These are phyloP conservation scores for Nestor notabilis DNA, from an alignment of 2,113 vertebrate species.

Conservation along the genomic window DNA sequence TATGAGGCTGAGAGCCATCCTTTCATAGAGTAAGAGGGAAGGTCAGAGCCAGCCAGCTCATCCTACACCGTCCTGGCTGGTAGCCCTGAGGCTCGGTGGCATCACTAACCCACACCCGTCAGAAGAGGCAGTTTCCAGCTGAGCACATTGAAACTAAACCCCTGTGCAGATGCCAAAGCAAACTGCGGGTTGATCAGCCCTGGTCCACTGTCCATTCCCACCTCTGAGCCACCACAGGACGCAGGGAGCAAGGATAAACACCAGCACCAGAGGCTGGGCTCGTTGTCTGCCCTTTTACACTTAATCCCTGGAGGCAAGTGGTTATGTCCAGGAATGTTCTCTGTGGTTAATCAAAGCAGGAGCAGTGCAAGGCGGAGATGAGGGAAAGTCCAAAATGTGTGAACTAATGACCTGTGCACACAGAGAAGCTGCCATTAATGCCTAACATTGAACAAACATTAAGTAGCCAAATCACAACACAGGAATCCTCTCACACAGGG, in stretches of 20 bases:
- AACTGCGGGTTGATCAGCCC: neutral
- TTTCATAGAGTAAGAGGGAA: neutral
- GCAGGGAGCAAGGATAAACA: neutral
- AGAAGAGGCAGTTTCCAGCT: neutral
- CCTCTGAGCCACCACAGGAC: neutral
- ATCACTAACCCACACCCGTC: rapidly evolving
- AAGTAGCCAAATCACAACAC: neutral
- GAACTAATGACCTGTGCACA: neutral
- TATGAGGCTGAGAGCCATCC: neutral
- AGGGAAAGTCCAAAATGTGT: neutral
- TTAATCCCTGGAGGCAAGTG: neutral
- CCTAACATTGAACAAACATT: neutral
- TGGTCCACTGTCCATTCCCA: neutral
- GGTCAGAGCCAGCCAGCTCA: neutral
- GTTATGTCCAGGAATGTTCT: neutral
- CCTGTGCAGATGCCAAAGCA: neutral
- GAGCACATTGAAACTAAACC: neutral
- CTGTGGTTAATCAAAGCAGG: neutral
- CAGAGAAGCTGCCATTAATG: neutral
- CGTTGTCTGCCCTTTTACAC: neutral
- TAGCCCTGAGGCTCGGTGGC: rapidly evolving
- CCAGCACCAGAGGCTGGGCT: neutral
- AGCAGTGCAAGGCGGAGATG: neutral
- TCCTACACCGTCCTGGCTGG: neutral
- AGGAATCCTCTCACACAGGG: neutral